Evolutionary conservation across 2,888 invertebrate genomes (phyloP), one percentile per base, ranked within the genome.

Genomic region (Drosophila multiciliata): DNA sequence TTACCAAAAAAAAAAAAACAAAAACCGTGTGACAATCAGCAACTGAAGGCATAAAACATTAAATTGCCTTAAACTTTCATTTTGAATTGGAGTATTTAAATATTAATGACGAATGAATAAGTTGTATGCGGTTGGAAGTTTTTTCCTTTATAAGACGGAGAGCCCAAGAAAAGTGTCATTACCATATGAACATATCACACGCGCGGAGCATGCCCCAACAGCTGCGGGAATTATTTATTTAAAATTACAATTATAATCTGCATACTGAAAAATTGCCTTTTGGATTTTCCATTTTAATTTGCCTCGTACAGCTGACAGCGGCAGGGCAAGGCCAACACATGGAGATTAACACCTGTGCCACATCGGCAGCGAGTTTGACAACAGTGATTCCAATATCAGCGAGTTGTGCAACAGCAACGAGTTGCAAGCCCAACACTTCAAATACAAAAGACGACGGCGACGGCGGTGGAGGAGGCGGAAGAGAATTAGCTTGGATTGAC

Each of bases 301-400:
- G 23, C 36, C 36, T 26, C 45, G 26, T 17, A 20, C 61, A 84
- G 84, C 77, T 85, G 67, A 77, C 89, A 67, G 62, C 71, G 73
- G 68, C 66, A 67, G 66, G 64, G 57, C 83, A 83, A 82, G 78
- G 88, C 88, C 58, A 88, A 80, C 88, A 85, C 89, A 85, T 85
- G 84, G 84, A 80, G 80, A 71, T 75, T 60, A 79, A 69, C 76
- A 77, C 70, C 67, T 70, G 64, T 57, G 54, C 59, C 66, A 64
- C 40, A 50, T 55, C 55, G 72, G 62, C 57, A 66, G 52, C 64
- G 49, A 60, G 64, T 40, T n/a, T n/a, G 26, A 26, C 23, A 23
- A 23, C 52, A 38, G 32, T 42, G 57, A 65, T 26, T 48, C 32
- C 11, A 26, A 23, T 62, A 52, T 33, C 23, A 74, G 23, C 23